A percentile compares a stretch with the other conserved stretches of the same genome.
Evolutionary conservation across 2,113 vertebrate genomes (phyloP).

Genomic region (Bothrops jararaca): DNA sequence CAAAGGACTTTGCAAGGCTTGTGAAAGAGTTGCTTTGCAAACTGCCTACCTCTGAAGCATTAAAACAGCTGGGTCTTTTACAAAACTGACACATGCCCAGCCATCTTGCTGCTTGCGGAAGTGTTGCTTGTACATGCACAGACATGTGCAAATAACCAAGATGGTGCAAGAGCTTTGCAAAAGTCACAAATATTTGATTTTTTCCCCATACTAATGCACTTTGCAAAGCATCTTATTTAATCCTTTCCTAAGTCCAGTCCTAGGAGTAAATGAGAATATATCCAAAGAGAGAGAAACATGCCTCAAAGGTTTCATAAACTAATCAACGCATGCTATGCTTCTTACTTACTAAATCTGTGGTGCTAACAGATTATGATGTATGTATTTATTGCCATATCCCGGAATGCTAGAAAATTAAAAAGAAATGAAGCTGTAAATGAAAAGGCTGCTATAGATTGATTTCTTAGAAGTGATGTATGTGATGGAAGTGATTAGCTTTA

Average conservation of each 20-base stretch:
- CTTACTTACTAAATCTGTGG: slow-evolving; percentile 39
- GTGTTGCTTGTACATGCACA: background rate
- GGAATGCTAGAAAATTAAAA: slow-evolving; percentile 67
- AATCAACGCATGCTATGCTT: slow-evolving; percentile 19
- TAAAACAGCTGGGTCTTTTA: background rate
- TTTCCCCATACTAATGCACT: background rate
- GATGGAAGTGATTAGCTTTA: slow-evolving; percentile 75
- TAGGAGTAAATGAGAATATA: background rate
- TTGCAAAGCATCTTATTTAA: background rate
- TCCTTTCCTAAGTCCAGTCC: background rate
- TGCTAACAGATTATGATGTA: slow-evolving; percentile 39
- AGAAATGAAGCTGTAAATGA: slow-evolving; percentile 68
- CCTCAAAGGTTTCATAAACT: slow-evolving; percentile 22
- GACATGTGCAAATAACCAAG: background rate
- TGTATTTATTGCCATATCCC: slow-evolving; percentile 56
- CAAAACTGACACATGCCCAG: background rate
- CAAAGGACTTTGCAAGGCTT: background rate
- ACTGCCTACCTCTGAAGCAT: background rate
- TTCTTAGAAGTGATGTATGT: slow-evolving; percentile 73
- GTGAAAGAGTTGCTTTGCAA: background rate
- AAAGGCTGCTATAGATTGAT: slow-evolving; percentile 65
- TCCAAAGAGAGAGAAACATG: background rate
- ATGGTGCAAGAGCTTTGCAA: background rate
- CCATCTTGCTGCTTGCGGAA: background rate
- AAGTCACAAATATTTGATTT: background rate